phyloP scores from a whole-genome alignment of 2,888 invertebrate species.

The Elysia crispata region DNA sequence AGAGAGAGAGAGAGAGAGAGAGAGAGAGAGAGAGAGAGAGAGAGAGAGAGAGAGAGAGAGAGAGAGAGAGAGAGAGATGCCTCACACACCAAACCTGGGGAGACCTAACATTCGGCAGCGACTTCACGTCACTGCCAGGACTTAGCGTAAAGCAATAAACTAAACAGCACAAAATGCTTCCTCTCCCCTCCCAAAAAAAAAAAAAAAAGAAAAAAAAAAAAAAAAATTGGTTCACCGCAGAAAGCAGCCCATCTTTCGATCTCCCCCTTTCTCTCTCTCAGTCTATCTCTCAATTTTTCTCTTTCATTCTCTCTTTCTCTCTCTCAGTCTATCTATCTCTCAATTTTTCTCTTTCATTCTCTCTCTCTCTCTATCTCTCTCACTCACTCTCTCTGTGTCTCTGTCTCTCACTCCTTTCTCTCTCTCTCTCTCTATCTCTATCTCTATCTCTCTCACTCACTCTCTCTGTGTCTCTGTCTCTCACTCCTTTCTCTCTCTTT shows the following conservation, averaged over 20 bases:
- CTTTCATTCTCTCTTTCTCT: constrained; percentile 14
- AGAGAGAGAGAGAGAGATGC: too few species aligned
- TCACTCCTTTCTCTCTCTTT: too few species aligned
- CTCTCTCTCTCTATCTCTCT: background rate
- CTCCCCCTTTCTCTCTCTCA: constrained; percentile 3
- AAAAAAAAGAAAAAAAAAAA: background rate
- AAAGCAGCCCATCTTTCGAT: background rate
- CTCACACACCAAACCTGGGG: too few species aligned
- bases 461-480: too few species aligned
- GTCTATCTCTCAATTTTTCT: constrained; percentile 21
- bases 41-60: too few species aligned
- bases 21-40: too few species aligned
- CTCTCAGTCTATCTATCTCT: background rate
- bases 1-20: too few species aligned
- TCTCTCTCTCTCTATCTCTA: too few species aligned
- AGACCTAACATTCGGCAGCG: background rate
- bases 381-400: too few species aligned
- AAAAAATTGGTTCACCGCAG: background rate
- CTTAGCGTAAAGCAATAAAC: background rate
- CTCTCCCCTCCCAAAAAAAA: background rate
- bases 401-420: too few species aligned
- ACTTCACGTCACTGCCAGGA: background rate
- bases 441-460: too few species aligned
- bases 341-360: background rate
- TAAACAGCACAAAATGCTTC: background rate